Percentiles rank a stretch among this genome's conserved stretches.
Evolutionary conservation across 2,113 vertebrate genomes (phyloP).

Genomic region (Peromyscus leucopus): DNA sequence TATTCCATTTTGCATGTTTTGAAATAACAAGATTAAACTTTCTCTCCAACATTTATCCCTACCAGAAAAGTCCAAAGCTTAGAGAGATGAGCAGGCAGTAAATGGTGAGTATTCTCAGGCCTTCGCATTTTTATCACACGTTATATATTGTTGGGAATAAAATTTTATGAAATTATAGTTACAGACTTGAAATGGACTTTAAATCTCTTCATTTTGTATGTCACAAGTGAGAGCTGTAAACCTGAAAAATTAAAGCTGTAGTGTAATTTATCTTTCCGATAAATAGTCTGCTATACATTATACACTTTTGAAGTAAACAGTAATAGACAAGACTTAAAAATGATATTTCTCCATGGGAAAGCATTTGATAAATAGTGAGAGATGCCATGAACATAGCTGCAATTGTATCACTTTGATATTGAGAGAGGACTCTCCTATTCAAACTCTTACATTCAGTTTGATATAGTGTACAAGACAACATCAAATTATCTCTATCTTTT

Average conservation of each 20-base stretch:
- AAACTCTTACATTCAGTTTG: neutral
- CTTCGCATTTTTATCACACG: constrained; percentile 67
- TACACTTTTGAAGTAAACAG: constrained; percentile 66
- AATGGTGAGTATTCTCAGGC: constrained; percentile 52
- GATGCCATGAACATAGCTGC: neutral
- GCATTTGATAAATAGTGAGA: constrained; percentile 19
- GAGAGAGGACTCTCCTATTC: neutral
- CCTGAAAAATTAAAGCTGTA: constrained; percentile 76
- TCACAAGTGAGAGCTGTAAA: constrained; percentile 75
- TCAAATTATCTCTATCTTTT: neutral
- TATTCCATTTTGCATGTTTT: neutral
- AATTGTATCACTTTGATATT: constrained; percentile 12
- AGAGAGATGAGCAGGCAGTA: neutral
- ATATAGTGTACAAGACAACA: neutral
- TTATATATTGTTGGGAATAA: constrained; percentile 75
- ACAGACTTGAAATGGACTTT: constrained; percentile 75
- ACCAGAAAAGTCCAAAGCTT: neutral
- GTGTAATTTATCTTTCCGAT: constrained; percentile 69
- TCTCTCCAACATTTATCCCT: neutral
- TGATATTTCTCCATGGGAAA: constrained; percentile 61
- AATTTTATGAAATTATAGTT: constrained; percentile 82
- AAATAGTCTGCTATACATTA: constrained; percentile 68
- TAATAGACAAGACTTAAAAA: constrained; percentile 70
- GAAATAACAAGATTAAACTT: neutral
- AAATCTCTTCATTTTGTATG: constrained; percentile 82